phyloP scores from a whole-genome alignment of 2,797 vertebrate species.

The Ceryle rudis region DNA sequence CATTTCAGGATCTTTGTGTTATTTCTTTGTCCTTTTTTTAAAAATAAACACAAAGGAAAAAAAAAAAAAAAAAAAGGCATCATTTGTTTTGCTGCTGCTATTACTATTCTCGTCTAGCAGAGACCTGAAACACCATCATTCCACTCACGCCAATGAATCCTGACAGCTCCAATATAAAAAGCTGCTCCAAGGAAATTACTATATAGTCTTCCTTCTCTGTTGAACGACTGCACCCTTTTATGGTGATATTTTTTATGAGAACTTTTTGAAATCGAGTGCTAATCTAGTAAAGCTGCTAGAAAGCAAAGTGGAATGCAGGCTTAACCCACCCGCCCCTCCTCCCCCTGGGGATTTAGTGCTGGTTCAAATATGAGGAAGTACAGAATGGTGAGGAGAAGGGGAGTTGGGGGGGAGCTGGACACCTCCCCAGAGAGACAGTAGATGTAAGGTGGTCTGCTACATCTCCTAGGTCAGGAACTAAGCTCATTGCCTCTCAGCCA shows the following conservation, averaged over 20 bases:
- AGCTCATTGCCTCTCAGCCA: neutral
- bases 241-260: neutral
- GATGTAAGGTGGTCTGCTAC: neutral
- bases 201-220: neutral
- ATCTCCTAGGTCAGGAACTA: neutral
- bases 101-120: neutral
- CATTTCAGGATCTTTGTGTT: neutral
- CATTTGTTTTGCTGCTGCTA: neutral
- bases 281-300: neutral
- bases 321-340: neutral
- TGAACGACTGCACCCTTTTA: neutral
- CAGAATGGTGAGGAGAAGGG: neutral
- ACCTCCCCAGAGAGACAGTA: neutral
- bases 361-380: neutral
- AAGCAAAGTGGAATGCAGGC: neutral
- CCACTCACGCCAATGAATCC: neutral
- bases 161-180: constrained; percentile 17
- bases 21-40: neutral
- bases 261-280: neutral
- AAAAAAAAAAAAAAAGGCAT: neutral
- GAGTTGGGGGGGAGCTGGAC: neutral
- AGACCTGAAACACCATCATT: neutral
- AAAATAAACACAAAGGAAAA: neutral
- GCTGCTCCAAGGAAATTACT: constrained; percentile 14
- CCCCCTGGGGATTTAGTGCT: neutral